Evolutionary conservation across 2,888 invertebrate genomes (phyloP).

Genomic region (Augiades crinisus): DNA sequence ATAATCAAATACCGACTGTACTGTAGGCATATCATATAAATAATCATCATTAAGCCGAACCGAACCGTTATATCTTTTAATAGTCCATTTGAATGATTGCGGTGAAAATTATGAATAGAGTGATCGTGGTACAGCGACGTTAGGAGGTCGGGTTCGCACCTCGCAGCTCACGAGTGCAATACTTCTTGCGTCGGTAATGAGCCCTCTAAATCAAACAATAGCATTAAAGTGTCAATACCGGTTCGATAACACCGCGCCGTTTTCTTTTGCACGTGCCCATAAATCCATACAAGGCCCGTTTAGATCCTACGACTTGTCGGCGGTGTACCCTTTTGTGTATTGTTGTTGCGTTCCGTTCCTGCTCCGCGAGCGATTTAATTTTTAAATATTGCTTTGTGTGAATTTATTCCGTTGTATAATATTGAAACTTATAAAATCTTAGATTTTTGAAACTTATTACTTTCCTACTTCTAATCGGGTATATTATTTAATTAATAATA

Average conservation of each 20-base stretch:
- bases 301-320: conserved; percentile 49
- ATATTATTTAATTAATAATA: too few relatives aligned
- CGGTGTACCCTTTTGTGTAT: conserved; percentile 35
- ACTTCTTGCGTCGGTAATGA: conserved; percentile 73
- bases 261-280: conserved; percentile 74
- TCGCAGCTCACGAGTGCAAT: conserved; percentile 57
- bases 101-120: conserved; percentile 57
- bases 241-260: conserved; percentile 76
- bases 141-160: conserved; percentile 45
- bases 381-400: neutral
- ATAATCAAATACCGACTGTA: too few relatives aligned
- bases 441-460: too few relatives aligned
- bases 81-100: conserved; percentile 32
- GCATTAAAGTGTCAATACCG: conserved; percentile 80
- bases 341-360: conserved; percentile 18
- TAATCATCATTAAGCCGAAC: neutral
- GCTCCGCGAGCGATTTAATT: neutral
- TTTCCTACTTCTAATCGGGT: too few relatives aligned
- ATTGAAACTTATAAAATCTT: too few relatives aligned
- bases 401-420: too few relatives aligned
- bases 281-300: conserved; percentile 61
- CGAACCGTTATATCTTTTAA: neutral
- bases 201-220: conserved; percentile 80
- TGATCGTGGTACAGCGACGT: conserved; percentile 36
- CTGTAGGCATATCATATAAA: too few relatives aligned